phyloP scores from a whole-genome alignment of 2,888 invertebrate genomes.

The Dichetophora obliterata region DNA sequence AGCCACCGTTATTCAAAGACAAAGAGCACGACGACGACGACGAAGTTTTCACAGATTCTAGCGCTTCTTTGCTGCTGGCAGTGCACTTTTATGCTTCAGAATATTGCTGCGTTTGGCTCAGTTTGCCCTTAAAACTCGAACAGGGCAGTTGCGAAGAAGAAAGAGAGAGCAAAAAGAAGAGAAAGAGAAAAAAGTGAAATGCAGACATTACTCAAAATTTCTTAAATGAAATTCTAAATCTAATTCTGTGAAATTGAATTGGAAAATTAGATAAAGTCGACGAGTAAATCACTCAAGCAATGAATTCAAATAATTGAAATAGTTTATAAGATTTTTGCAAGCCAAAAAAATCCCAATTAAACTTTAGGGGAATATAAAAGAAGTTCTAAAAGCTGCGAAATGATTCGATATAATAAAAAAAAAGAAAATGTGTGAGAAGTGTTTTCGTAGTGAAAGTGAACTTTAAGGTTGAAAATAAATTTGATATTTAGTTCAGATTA shows the following conservation, averaged over 20 bases:
- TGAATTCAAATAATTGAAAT: background rate
- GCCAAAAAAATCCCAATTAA: background rate
- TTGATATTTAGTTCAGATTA: background rate
- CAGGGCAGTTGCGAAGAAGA: constrained; percentile 37
- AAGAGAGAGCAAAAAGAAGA: constrained; percentile 2
- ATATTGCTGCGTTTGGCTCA: constrained; percentile 14
- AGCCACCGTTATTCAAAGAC: constrained; percentile 34
- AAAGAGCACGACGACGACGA: background rate
- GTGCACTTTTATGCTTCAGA: constrained; percentile 14
- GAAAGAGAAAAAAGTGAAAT: background rate
- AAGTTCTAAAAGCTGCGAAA: background rate
- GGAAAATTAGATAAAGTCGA: constrained; percentile 49
- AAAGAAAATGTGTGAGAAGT: background rate
- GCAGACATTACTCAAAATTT: constrained; percentile 27
- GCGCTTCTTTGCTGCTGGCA: background rate
- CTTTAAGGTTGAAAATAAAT: background rate
- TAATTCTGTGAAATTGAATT: constrained; percentile 61
- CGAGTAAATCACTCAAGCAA: background rate
- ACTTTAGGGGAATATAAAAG: background rate
- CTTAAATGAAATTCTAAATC: constrained; percentile 57
- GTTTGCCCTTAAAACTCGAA: constrained; percentile 45
- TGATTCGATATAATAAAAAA: background rate
- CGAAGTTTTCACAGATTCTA: constrained; percentile 17
- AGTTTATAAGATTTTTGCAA: background rate
- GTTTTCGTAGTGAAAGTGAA: background rate